Percentiles rank a stretch among this genome's conserved stretches.
phyloP scores from a whole-genome alignment of 2,113 vertebrate species.

The Heteronetta atricapilla region DNA sequence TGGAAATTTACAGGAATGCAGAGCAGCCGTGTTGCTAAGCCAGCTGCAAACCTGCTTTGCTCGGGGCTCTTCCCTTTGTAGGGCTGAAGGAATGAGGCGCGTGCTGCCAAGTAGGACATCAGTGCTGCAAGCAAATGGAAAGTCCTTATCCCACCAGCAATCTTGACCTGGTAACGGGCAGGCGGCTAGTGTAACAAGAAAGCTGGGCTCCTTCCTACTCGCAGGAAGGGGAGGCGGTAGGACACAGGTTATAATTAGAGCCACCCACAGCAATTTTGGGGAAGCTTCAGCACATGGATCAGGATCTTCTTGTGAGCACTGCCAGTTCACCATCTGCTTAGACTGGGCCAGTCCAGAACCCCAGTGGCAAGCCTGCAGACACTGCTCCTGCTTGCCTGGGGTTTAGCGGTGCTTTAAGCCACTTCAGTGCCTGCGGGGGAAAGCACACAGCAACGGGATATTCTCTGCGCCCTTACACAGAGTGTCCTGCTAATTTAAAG shows the following conservation, averaged over 20 bases:
- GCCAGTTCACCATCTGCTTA: background rate
- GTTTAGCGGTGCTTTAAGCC: background rate
- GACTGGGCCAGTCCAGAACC: background rate
- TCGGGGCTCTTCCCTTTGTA: constrained; percentile 70
- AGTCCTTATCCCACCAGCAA: constrained; percentile 48
- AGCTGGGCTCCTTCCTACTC: background rate
- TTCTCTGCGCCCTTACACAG: background rate
- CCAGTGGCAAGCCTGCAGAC: background rate
- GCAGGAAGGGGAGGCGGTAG: constrained; percentile 2
- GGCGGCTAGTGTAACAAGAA: constrained; percentile 37
- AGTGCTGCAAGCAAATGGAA: constrained; percentile 58
- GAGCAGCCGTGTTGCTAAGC: constrained; percentile 55
- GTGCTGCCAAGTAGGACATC: constrained; percentile 71
- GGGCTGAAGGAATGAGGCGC: constrained; percentile 48
- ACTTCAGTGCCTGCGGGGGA: background rate
- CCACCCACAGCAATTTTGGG: constrained; percentile 59
- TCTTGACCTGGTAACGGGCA: constrained; percentile 36
- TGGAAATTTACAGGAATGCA: constrained; percentile 81
- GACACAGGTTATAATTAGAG: constrained; percentile 60
- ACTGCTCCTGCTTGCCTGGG: background rate
- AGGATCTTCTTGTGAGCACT: background rate
- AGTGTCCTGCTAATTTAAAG: background rate
- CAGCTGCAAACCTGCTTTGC: constrained; percentile 71
- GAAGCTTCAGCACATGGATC: constrained; percentile 30
- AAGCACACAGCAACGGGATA: background rate